Conservation (phyloP, 1,140 invertebrate species). For the Alviniconcha marisindica region DNA sequence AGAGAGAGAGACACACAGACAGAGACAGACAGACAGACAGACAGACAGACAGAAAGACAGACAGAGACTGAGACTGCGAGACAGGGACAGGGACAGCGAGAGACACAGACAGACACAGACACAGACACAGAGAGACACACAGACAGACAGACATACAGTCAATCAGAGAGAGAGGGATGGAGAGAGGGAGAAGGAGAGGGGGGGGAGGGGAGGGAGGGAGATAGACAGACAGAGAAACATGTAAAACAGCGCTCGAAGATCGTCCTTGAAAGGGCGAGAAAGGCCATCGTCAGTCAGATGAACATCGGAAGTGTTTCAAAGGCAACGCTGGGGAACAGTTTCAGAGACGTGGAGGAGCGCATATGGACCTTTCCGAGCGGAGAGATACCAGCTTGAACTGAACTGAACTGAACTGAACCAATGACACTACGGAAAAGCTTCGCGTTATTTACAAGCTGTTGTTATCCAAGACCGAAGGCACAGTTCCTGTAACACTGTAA, state of each 20-base stretch:
- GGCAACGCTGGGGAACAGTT: too few species aligned
- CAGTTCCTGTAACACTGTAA: neutral
- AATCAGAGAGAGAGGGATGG: neutral
- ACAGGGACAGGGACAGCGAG: neutral
- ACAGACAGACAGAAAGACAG: neutral
- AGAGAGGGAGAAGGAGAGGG: too few species aligned
- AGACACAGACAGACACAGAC: constrained; percentile 2
- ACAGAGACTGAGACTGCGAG: neutral
- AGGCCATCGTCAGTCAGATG: too few species aligned
- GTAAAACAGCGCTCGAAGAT: too few species aligned
- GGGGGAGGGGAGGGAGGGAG: too few species aligned
- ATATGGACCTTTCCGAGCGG: too few species aligned
- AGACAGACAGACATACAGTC: neutral
- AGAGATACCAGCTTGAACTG: neutral
- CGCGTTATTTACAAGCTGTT: too few species aligned
- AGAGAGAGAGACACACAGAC: neutral
- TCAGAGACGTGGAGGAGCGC: too few species aligned
- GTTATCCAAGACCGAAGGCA: too few species aligned
- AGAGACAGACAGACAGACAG: neutral
- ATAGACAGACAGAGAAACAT: too few species aligned
- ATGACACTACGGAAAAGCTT: neutral
- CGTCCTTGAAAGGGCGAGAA: too few species aligned
- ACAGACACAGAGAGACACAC: neutral
- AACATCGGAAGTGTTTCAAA: too few species aligned
- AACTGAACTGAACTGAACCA: neutral